These are phyloP conservation scores for Cephus nigrinus DNA, from an alignment of 2,888 invertebrate genomes.

Conservation along the genomic window DNA sequence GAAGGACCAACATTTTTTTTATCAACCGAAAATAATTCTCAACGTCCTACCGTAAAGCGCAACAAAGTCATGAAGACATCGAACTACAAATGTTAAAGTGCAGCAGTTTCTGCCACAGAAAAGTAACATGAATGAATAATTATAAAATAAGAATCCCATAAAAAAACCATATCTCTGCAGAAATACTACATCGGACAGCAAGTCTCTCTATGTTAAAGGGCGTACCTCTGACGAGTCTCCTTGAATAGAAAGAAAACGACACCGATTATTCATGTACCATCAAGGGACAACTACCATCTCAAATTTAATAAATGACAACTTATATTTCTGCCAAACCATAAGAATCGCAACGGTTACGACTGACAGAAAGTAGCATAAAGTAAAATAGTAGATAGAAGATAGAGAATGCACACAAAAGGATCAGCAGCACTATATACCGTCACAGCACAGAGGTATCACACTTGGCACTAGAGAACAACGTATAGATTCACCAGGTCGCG, in stretches of 20 bases:
- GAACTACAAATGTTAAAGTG: not conserved
- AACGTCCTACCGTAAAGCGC: not conserved
- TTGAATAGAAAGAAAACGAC: not conserved
- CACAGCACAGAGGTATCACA: slow-evolving; percentile 1
- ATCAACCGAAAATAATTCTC: not conserved
- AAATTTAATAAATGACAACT: not conserved
- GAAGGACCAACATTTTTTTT: not conserved
- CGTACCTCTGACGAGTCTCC: not conserved
- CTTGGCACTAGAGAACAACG: not conserved
- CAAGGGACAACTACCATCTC: not conserved
- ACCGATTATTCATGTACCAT: not conserved
- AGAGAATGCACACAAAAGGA: not conserved
- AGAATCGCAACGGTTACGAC: not conserved
- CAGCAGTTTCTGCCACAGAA: not conserved
- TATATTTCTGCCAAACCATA: not conserved
- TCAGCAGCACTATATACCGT: slow-evolving; percentile 1
- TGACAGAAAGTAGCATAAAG: not conserved
- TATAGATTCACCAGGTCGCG: not conserved
- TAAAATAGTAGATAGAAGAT: not conserved
- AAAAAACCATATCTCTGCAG: not conserved
- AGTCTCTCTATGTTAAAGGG: not conserved
- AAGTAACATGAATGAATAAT: not conserved
- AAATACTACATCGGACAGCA: not conserved
- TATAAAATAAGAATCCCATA: not conserved
- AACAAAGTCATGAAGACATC: not conserved